Conservation (phyloP, 2,797 vertebrate genomes). For the Acrocephalus scirpaceus region DNA sequence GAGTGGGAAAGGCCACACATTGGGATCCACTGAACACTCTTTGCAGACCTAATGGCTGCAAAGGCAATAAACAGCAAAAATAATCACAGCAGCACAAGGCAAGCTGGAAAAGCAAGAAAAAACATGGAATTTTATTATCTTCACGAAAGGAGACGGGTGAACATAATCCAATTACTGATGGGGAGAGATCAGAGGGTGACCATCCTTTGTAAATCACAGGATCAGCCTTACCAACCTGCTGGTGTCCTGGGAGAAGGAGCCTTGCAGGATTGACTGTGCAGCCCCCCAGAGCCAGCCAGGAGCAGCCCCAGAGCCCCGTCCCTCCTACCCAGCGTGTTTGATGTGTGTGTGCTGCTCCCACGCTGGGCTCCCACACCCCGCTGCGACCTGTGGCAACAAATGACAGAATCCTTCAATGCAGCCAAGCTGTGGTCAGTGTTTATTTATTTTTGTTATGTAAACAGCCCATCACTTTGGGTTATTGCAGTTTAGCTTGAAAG, state of each 20-base stretch:
- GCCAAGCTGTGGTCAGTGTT: constrained; percentile 57
- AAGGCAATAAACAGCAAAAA: constrained; percentile 38
- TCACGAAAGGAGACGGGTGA: not conserved
- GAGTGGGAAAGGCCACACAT: fast-evolving
- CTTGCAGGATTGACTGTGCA: not conserved
- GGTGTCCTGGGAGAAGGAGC: not conserved
- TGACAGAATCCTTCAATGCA: constrained; percentile 56
- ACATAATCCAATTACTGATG: not conserved
- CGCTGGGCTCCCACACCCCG: not conserved
- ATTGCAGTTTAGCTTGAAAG: constrained; percentile 31
- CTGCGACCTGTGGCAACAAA: constrained; percentile 58
- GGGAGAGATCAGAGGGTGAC: not conserved
- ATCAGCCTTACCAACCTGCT: not conserved
- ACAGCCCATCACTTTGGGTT: constrained; percentile 47
- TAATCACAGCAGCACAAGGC: constrained; percentile 40
- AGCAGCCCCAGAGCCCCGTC: not conserved
- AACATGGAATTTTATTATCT: not conserved
- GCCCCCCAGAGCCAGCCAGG: not conserved
- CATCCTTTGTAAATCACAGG: not conserved
- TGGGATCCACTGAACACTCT: not conserved
- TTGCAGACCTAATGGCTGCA: not conserved
- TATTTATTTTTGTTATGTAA: constrained; percentile 70
- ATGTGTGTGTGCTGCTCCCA: constrained; percentile 7
- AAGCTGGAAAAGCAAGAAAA: not conserved
- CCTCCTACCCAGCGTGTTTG: not conserved